Evolutionary conservation across 1,140 invertebrate genomes (phyloP), one percentile per base, ranked within the genome.

Genomic region (Drosophila athabasca): DNA sequence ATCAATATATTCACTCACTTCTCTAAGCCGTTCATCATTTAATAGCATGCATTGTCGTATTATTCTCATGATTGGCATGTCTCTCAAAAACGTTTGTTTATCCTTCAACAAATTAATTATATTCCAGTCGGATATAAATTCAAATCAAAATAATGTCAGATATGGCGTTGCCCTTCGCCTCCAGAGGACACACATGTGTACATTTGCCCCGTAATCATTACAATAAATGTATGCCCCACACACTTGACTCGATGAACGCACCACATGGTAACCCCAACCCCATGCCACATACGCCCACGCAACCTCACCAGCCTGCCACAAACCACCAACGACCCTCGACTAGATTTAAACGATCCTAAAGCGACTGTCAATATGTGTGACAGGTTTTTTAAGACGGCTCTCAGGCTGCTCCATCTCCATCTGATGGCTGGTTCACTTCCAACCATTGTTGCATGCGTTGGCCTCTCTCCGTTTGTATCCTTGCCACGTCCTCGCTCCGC

Each of bases 401-500:
- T 59, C 39, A 8, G 29, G 13, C 43, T 45, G 61, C 58, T 39
- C 35, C 35, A 39, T 39, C 35, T 39, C 11, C 35, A 11, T 39
- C 35, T 8, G 35, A 39, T 13, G 35, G 39, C 17, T 57, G 69
- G 62, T 62, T 66, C 77, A 87, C 57, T 73, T 76, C 69, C 31
- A 49, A 26, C 54, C 70, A 82, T 88, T 87, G 84, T 88, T 88
- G 67, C 66, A 65, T 82, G 60, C 64, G 76, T 76, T 60, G 64
- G 68, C 54, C 50, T 71, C 60, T 46, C 43, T 39, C 29, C 57
- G 15, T 46, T 48, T 66, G 46, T 67, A 59, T 61, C 51, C 57
- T 48, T 57, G 61, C 53, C 59, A 58, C 58, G 67, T 52, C 24
- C 58, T 31, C 19, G 48, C 61, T n/a, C 53, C 61, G 62, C 35